These are phyloP conservation scores for Drosophila eohydei DNA, from an alignment of 2,888 invertebrate genomes.

Conservation along the genomic window DNA sequence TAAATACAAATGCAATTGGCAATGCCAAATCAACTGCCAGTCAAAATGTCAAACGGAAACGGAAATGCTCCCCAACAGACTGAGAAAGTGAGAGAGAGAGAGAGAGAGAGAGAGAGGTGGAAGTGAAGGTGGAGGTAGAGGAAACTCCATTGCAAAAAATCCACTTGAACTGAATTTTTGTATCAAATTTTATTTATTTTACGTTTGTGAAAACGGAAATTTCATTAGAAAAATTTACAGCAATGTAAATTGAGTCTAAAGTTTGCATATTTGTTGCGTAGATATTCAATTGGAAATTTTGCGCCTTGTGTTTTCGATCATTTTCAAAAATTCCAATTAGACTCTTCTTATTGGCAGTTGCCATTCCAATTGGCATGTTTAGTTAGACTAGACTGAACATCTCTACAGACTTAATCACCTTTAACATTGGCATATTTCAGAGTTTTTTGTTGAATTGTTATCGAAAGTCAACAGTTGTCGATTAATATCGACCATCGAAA, in stretches of 20 bases:
- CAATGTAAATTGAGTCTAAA: constrained; percentile 7
- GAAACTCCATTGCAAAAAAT: not conserved
- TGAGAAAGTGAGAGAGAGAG: too few relatives aligned
- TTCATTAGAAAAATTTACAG: constrained; percentile 10
- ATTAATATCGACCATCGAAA: not conserved
- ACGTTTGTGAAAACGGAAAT: constrained; percentile 4
- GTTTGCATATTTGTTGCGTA: constrained; percentile 6
- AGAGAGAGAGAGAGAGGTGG: not conserved
- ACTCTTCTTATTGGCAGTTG: not conserved
- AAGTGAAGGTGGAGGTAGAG: not conserved
- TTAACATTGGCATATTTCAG: too few relatives aligned
- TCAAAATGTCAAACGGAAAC: constrained; percentile 62
- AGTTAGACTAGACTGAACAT: not conserved
- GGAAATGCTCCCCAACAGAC: constrained; percentile 12
- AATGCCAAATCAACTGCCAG: constrained; percentile 75
- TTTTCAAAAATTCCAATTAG: not conserved
- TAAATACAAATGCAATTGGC: constrained; percentile 75
- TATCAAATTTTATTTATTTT: constrained; percentile 8
- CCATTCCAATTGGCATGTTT: not conserved
- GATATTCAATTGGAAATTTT: not conserved
- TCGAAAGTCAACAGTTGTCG: not conserved
- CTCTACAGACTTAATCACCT: too few relatives aligned
- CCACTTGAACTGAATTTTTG: constrained; percentile 21
- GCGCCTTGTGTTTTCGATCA: not conserved
- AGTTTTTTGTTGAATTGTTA: not conserved